Evolutionary conservation across 2,113 vertebrate species (phyloP).

Genomic region (Oncorhynchus keta): DNA sequence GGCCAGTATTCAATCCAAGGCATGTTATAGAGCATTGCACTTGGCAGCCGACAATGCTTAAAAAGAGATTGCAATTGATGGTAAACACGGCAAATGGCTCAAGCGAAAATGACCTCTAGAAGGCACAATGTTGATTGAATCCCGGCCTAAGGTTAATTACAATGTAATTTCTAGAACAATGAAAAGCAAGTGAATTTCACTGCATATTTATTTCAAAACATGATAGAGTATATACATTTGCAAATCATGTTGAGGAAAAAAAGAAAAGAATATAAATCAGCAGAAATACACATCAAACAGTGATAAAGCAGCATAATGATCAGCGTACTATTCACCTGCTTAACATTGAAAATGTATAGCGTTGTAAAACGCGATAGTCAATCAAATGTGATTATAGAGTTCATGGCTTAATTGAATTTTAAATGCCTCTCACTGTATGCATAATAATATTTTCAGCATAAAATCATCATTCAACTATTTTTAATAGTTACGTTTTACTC

Average conservation of each 20-base stretch:
- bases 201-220: slow-evolving; percentile 66
- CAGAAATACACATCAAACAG: slow-evolving; percentile 25
- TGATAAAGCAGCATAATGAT: slow-evolving; percentile 31
- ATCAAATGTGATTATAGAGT: slow-evolving; percentile 16
- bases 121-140: too few species aligned
- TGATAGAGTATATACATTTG: slow-evolving; percentile 48
- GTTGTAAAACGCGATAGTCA: neutral
- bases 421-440: slow-evolving; percentile 25
- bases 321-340: slow-evolving; percentile 35
- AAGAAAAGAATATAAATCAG: slow-evolving; percentile 1
- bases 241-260: slow-evolving; percentile 22
- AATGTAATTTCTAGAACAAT: neutral
- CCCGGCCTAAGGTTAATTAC: too few species aligned
- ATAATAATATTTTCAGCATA: slow-evolving; percentile 27
- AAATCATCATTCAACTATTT: slow-evolving; percentile 27
- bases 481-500: slow-evolving; percentile 6
- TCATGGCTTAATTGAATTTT: slow-evolving; percentile 15
- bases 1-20: too few species aligned
- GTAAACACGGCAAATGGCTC: too few species aligned
- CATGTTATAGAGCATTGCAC: too few species aligned
- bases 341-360: slow-evolving; percentile 10
- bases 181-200: slow-evolving; percentile 20
- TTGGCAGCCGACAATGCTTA: too few species aligned
- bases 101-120: too few species aligned
- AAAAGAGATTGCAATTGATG: too few species aligned